phyloP scores from a whole-genome alignment of 2,888 invertebrate genomes.

The Nemotelus nigrinus region DNA sequence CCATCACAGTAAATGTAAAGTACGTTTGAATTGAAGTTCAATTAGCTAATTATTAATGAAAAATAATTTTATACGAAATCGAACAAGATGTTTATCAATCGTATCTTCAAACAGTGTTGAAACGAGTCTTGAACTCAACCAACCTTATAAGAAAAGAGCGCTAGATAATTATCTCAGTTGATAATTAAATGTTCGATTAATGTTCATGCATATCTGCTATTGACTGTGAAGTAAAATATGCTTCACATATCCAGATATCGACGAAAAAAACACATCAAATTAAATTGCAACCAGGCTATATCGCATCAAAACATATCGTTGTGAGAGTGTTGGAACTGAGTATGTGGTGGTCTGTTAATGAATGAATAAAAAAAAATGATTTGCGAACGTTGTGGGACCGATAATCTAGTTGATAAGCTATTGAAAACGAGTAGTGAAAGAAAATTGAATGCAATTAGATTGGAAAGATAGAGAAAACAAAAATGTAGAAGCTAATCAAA shows the following conservation, averaged over 20 bases:
- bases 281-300: slow-evolving; percentile 63
- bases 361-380: slow-evolving; percentile 2
- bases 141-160: too few relatives aligned
- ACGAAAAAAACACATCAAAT: slow-evolving; percentile 44
- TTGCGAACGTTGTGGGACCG: slow-evolving; percentile 32
- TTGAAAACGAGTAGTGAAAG: neutral
- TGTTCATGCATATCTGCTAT: neutral
- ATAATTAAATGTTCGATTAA: too few relatives aligned
- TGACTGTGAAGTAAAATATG: neutral
- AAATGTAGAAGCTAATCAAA: neutral
- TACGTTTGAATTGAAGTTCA: neutral
- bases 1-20: neutral
- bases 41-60: neutral
- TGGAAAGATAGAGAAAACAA: neutral
- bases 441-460: neutral
- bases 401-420: slow-evolving; percentile 10
- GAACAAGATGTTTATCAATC: too few relatives aligned
- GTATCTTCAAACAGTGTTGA: too few relatives aligned
- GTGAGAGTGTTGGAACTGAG: slow-evolving; percentile 54
- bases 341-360: slow-evolving; percentile 24
- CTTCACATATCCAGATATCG: neutral
- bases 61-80: slow-evolving; percentile 17
- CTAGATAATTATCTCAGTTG: too few relatives aligned
- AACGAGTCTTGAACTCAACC: too few relatives aligned
- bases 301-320: slow-evolving; percentile 66